Conservation (phyloP, 2,888 invertebrate genomes). For the Pristionchus japonicus region DNA sequence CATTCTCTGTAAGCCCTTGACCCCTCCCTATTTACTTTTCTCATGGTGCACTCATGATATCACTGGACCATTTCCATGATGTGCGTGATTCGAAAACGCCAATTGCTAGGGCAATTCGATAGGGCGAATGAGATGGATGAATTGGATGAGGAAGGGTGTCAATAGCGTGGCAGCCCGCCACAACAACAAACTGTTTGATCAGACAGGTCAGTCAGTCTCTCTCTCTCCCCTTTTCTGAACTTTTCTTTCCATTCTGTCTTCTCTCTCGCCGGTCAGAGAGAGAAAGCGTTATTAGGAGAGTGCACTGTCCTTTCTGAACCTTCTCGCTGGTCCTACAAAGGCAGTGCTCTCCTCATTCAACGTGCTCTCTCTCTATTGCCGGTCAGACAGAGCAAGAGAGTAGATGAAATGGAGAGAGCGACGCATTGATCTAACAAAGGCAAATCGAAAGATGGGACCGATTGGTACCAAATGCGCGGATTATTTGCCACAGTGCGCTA, state of each 20-base stretch:
- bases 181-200: constrained; percentile 12
- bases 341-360: too few species aligned
- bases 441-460: neutral
- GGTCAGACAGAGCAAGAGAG: too few species aligned
- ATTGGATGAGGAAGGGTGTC: neutral
- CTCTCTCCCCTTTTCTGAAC: neutral
- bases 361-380: too few species aligned
- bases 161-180: neutral
- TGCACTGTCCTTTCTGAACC: neutral
- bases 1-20: too few species aligned
- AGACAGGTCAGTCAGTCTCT: neutral
- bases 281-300: neutral
- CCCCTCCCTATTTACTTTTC: neutral
- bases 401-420: too few species aligned
- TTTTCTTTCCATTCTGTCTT: neutral
- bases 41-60: neutral
- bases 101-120: too few species aligned
- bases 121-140: neutral
- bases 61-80: neutral
- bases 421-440: neutral
- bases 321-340: neutral
- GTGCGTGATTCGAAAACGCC: neutral
- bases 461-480: too few species aligned
- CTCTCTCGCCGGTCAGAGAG: neutral
- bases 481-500: neutral